Evolutionary conservation across 1,140 invertebrate genomes (phyloP).

Genomic region (Macrobrachium nipponense): DNA sequence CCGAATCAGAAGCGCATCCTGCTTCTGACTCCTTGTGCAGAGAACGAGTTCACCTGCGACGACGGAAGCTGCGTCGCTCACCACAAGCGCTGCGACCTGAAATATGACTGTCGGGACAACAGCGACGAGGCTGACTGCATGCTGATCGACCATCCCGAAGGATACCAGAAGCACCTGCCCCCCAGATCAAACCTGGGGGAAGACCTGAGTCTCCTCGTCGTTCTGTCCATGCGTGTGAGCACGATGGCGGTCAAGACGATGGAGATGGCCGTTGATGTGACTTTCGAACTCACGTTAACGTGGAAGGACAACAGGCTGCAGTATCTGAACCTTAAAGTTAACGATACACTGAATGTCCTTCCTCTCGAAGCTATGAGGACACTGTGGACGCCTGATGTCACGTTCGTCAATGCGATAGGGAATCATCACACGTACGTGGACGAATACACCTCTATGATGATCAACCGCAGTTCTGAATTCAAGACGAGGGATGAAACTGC

Average conservation of each 20-base stretch:
- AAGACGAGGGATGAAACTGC: slow-evolving; percentile 2
- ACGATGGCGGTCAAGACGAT: slow-evolving; percentile 30
- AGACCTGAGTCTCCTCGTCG: neutral
- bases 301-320: slow-evolving; percentile 31
- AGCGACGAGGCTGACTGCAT: slow-evolving; percentile 79
- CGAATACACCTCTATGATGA: slow-evolving; percentile 15
- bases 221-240: slow-evolving; percentile 16
- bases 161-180: slow-evolving; percentile 53
- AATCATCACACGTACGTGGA: slow-evolving; percentile 33
- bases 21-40: slow-evolving; percentile 33
- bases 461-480: slow-evolving; percentile 6
- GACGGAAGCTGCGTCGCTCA: slow-evolving; percentile 70
- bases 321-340: slow-evolving; percentile 35
- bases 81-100: slow-evolving; percentile 73
- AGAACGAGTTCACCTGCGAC: slow-evolving; percentile 64
- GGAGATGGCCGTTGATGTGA: slow-evolving; percentile 26
- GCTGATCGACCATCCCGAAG: slow-evolving; percentile 31
- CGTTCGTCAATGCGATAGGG: slow-evolving; percentile 28
- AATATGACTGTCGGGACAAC: slow-evolving; percentile 76
- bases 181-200: slow-evolving; percentile 11
- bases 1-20: slow-evolving; percentile 5
- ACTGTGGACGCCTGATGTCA: slow-evolving; percentile 27
- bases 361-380: neutral
- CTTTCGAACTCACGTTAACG: slow-evolving; percentile 19
- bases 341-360: slow-evolving; percentile 29